Conservation (phyloP, 2,113 vertebrate species). For the Melanocharis versteri region DNA sequence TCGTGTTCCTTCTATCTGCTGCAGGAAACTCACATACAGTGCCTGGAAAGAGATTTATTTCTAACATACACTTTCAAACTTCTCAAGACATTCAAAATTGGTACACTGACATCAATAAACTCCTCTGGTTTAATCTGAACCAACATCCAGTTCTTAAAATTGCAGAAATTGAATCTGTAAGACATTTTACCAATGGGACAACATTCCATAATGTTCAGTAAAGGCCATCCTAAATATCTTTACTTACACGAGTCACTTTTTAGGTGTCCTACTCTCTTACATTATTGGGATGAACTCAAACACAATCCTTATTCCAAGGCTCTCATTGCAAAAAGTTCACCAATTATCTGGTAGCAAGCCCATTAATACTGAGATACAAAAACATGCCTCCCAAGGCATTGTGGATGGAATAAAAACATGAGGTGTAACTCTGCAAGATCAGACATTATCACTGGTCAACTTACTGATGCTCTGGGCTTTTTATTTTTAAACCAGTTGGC, state of each 20-base stretch:
- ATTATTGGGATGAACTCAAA: background rate
- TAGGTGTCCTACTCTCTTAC: background rate
- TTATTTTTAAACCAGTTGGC: background rate
- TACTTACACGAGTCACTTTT: background rate
- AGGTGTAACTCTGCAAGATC: background rate
- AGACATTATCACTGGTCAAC: background rate
- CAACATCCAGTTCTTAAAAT: background rate
- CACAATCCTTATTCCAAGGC: background rate
- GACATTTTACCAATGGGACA: background rate
- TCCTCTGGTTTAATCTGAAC: background rate
- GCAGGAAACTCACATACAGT: background rate
- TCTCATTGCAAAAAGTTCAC: background rate
- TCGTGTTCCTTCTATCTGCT: background rate
- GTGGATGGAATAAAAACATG: background rate
- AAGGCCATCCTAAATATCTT: background rate
- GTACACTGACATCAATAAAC: background rate
- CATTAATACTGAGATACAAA: background rate
- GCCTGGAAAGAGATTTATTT: background rate
- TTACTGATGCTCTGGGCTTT: background rate
- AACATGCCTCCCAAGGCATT: background rate
- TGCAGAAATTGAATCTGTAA: background rate
- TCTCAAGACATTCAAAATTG: background rate
- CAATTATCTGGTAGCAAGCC: background rate
- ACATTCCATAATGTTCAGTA: background rate
- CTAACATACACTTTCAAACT: background rate